Evolutionary conservation across 2,797 vertebrate species (phyloP).

Genomic region (Crotalus adamanteus): DNA sequence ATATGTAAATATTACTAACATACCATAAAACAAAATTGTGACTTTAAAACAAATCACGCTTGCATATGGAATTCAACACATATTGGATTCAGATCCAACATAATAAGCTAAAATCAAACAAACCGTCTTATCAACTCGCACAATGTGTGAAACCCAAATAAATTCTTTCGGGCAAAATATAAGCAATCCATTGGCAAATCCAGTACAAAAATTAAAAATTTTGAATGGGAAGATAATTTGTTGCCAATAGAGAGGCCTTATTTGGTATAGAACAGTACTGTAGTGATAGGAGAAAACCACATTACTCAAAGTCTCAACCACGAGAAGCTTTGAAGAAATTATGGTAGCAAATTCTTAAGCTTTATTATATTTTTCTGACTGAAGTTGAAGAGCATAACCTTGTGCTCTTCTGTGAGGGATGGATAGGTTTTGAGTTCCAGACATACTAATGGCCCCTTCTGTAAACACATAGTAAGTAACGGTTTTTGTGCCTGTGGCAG

Average conservation of each 20-base stretch:
- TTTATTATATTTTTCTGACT: background rate
- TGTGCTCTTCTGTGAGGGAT: constrained; percentile 1
- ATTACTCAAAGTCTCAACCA: background rate
- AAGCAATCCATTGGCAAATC: background rate
- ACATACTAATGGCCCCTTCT: constrained; percentile 33
- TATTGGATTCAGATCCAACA: background rate
- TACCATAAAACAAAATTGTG: background rate
- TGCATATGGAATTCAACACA: background rate
- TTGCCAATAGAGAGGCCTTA: background rate
- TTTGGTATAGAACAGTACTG: background rate
- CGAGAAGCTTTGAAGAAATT: background rate
- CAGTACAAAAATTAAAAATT: background rate
- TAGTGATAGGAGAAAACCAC: background rate
- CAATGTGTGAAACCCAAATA: background rate
- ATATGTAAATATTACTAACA: background rate
- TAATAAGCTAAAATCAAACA: background rate
- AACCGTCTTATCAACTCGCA: background rate
- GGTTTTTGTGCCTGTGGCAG: constrained; percentile 20
- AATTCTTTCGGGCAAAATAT: background rate
- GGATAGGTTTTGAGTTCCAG: constrained; percentile 7
- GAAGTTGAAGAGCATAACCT: constrained; percentile 36
- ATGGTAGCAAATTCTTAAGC: background rate
- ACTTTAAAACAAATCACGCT: background rate
- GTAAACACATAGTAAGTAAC: constrained; percentile 17
- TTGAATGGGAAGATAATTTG: background rate